Conservation (phyloP, 2,888 invertebrate genomes). For the Chymomyza caudatula region DNA sequence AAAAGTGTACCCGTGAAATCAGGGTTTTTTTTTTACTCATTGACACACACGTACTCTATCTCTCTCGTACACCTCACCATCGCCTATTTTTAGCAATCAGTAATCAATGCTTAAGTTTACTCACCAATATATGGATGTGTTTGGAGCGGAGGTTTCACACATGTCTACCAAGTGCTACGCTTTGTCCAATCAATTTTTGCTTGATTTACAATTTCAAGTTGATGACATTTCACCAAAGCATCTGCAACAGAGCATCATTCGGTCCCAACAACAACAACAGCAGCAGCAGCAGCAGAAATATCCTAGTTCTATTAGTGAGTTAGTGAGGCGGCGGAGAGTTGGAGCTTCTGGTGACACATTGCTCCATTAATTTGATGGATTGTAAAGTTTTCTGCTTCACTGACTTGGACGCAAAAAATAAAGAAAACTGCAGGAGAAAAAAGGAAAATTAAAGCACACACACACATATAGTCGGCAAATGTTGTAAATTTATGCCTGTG, state of each 20-base stretch:
- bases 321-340: background rate
- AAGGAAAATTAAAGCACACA: slow-evolving; percentile 54
- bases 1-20: too few relatives aligned
- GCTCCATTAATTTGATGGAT: slow-evolving; percentile 72
- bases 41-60: too few relatives aligned
- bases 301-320: slow-evolving; percentile 7
- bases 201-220: slow-evolving; percentile 61
- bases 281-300: slow-evolving; percentile 9
- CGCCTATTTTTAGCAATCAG: background rate
- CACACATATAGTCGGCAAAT: slow-evolving; percentile 16
- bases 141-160: background rate
- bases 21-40: too few relatives aligned
- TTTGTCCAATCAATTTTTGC: slow-evolving; percentile 62
- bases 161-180: slow-evolving; percentile 32
- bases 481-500: slow-evolving; percentile 60
- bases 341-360: slow-evolving; percentile 61
- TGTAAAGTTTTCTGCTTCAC: slow-evolving; percentile 70
- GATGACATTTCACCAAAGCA: slow-evolving; percentile 53
- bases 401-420: slow-evolving; percentile 40
- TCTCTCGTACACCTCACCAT: background rate
- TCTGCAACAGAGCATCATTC: slow-evolving; percentile 3
- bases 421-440: slow-evolving; percentile 47
- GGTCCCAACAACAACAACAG: background rate
- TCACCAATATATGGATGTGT: background rate
- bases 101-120: background rate